Conservation (phyloP, 2,113 vertebrate species). For the Pteruthius melanotis region DNA sequence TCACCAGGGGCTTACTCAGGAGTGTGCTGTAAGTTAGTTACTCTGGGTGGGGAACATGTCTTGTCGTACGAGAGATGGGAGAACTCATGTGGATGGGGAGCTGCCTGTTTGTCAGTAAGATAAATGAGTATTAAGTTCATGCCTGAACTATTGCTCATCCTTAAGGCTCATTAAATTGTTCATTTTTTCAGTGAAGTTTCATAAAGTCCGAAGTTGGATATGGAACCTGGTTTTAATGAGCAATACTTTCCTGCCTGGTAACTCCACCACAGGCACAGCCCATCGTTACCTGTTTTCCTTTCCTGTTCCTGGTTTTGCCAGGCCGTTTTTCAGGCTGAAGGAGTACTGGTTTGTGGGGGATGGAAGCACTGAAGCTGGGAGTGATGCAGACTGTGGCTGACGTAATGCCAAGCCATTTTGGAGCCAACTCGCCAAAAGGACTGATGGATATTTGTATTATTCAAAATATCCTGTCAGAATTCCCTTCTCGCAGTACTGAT, state of each 20-base stretch:
- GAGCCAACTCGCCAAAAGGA: background rate
- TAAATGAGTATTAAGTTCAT: background rate
- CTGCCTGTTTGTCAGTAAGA: background rate
- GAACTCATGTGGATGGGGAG: background rate
- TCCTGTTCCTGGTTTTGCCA: background rate
- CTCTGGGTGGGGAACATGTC: rapidly evolving
- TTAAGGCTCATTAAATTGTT: background rate
- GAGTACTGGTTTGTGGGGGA: background rate
- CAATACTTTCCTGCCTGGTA: background rate
- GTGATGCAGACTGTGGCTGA: background rate
- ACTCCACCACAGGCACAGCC: background rate
- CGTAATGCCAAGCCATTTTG: background rate
- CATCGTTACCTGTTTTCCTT: background rate
- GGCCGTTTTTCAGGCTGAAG: background rate
- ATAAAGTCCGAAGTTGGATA: background rate
- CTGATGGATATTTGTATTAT: background rate
- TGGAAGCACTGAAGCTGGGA: background rate
- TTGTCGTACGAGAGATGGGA: background rate
- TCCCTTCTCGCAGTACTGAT: background rate
- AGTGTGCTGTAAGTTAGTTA: background rate
- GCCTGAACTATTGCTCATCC: background rate
- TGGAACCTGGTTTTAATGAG: background rate
- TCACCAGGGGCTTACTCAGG: background rate
- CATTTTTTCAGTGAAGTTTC: background rate
- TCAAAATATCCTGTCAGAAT: background rate